Evolutionary conservation across 2,888 invertebrate species (phyloP).

Genomic region (Clistopyga incitator): DNA sequence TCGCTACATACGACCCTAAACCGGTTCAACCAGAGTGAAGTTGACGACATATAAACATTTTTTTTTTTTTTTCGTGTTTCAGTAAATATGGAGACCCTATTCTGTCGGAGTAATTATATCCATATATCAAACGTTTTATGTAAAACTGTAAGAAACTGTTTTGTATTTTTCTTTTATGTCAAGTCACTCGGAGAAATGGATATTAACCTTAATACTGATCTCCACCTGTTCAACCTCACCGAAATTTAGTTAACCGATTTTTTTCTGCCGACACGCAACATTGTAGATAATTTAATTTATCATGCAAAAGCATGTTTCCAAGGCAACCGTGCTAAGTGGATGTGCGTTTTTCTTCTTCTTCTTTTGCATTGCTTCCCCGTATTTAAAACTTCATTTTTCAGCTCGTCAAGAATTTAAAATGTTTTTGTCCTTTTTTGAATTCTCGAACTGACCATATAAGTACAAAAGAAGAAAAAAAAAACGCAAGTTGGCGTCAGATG

Average conservation of each 20-base stretch:
- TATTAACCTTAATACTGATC: no score
- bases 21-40: background rate
- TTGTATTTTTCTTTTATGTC: no score
- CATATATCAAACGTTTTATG: no score
- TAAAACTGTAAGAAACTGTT: no score
- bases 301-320: background rate
- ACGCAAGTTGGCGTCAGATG: constrained; percentile 12
- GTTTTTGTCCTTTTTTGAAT: background rate
- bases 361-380: background rate
- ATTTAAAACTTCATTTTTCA: background rate
- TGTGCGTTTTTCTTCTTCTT: background rate
- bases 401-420: background rate
- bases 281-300: background rate
- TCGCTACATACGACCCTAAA: background rate
- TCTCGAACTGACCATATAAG: constrained; percentile 12
- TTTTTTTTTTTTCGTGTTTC: no score
- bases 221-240: no score
- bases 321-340: background rate
- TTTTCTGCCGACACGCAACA: background rate
- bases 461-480: background rate
- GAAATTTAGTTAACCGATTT: background rate
- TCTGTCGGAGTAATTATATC: no score
- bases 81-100: no score
- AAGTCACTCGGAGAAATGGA: no score
- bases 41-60: background rate